Conservation (phyloP, 2,888 invertebrate genomes). For the Euproctis similis region DNA sequence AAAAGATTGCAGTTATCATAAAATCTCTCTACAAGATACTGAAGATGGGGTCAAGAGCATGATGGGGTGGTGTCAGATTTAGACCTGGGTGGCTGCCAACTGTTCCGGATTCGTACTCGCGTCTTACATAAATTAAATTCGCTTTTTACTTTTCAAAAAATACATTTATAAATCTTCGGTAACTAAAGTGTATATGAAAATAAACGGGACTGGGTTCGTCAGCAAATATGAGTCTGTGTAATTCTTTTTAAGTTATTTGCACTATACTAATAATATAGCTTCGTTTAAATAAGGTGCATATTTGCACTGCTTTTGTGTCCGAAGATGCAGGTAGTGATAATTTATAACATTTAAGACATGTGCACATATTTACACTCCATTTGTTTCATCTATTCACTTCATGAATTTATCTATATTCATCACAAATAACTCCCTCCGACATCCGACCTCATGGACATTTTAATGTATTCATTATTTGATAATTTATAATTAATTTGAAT, state of each 20-base stretch:
- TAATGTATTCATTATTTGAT: too few relatives aligned
- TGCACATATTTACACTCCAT: too few relatives aligned
- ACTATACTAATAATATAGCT: neutral
- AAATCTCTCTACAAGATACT: slow-evolving; percentile 38
- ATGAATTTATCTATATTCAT: too few relatives aligned
- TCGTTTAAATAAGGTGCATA: too few relatives aligned
- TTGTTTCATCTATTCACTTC: too few relatives aligned
- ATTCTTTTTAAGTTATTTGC: neutral
- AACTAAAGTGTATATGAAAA: slow-evolving; percentile 18
- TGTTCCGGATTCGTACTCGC: slow-evolving; percentile 34
- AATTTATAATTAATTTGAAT: too few relatives aligned
- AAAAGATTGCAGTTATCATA: slow-evolving; percentile 13
- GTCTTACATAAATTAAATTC: slow-evolving; percentile 35
- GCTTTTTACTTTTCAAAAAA: slow-evolving; percentile 32
- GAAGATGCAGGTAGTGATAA: too few relatives aligned
- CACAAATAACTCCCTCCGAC: too few relatives aligned
- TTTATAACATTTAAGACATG: too few relatives aligned
- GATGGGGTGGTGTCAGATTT: slow-evolving; percentile 44
- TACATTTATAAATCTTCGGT: slow-evolving; percentile 20
- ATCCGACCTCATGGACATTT: too few relatives aligned
- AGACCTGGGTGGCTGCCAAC: slow-evolving; percentile 63
- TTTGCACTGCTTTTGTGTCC: too few relatives aligned
- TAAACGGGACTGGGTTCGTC: slow-evolving; percentile 8
- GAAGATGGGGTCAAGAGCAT: slow-evolving; percentile 63
- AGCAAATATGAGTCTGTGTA: slow-evolving; percentile 1